phyloP scores from a whole-genome alignment of 2,797 vertebrate species.

The Poecile montanus region DNA sequence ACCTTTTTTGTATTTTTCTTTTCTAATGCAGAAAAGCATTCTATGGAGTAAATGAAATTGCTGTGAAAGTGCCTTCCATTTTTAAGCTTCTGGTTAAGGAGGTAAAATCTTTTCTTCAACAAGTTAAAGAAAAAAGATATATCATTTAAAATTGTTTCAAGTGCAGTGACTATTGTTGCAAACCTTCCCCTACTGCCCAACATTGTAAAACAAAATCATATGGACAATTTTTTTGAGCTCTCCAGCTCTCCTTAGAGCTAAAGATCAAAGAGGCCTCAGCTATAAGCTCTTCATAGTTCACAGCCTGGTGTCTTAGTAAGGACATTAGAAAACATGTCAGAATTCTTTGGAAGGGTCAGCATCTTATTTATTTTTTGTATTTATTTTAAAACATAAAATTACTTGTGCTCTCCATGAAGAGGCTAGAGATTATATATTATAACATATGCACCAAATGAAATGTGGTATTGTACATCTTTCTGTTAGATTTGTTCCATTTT shows the following conservation, averaged over 20 bases:
- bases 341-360: neutral
- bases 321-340: neutral
- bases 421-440: neutral
- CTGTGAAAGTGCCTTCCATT: conserved; percentile 99
- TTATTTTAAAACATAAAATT: neutral
- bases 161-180: neutral
- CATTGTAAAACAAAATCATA: neutral
- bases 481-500: neutral
- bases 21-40: conserved; percentile 86
- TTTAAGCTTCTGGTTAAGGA: conserved; percentile 99
- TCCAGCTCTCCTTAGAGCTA: neutral
- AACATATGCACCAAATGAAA: neutral
- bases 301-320: neutral
- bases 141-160: neutral
- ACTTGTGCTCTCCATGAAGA: neutral
- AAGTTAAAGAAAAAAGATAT: neutral
- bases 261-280: neutral
- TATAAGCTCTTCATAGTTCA: neutral
- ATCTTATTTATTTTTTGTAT: neutral
- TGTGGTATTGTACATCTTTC: neutral
- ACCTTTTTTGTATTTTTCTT: neutral
- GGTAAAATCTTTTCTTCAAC: conserved; percentile 76
- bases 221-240: neutral
- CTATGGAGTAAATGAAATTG: conserved; percentile 97
- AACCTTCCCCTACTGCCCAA: neutral